Base-by-base conservation (phyloP, 1,140 invertebrate species). In the Sminthurides bifidus region DNA sequence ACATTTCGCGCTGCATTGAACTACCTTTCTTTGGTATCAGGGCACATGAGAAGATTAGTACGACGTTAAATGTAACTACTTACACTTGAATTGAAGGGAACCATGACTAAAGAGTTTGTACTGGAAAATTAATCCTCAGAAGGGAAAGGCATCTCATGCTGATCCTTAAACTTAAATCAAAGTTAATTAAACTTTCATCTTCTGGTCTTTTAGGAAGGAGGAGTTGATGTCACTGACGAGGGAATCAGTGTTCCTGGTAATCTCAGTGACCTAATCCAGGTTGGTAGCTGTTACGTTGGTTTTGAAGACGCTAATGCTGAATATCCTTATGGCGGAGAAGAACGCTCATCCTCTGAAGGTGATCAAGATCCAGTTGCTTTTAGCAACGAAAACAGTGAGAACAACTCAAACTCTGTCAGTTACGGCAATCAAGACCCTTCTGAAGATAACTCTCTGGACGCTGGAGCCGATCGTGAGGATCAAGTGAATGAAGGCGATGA, bases 221-320 rank as follows among this genome's bases (percentile, higher is more conserved):
- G 23, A 19, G 17, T 50, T 4, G 63, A 54, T 30, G 58, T 63
- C 26, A 26, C 49, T 0, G 52, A 59, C 50, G 57, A 62, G 46
- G 63, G 58, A 48, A 59, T 59, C 30, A 44, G 52, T 15, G 44
- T 52, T 35, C 49, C 43, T 50, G 21, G 35, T 17, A 27, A 49
- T 44, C 26, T 35, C 12, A 23, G 19, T 27, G 44, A 41, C 15
- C 29, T 41, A 40, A 35, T 37, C 19, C 51, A 12, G 24, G 19
- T 27, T 30, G 26, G 44, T 30, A 31, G n/a, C 43, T 40, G n/a
- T 54, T 54, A 37, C 30, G 38, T 26, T n/a, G 33, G 33, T 35
- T 10, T 10, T 35, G 10, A 35, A 35, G 33, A n/a, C 3, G 8
- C 29, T 17, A 8, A 15, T 23, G 17, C n/a, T 24, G 27, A 31